Base-by-base conservation (phyloP, 2,888 invertebrate genomes). In the Apamea sordens region DNA sequence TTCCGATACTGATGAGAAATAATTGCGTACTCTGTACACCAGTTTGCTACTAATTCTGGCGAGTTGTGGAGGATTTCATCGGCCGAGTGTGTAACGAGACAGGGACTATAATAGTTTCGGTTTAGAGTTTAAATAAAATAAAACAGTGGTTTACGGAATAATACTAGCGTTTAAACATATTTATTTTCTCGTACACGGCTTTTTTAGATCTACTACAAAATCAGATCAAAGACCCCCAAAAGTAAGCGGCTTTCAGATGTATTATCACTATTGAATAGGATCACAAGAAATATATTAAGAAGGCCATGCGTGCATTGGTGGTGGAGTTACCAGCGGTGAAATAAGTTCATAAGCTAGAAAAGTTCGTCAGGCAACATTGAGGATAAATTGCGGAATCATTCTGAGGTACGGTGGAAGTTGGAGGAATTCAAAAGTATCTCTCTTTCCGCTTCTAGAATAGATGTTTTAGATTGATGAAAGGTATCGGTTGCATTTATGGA, bases 1-100 rank as follows among this genome's bases (percentile, higher is more conserved):
- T 85, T 83, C 76, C 83, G 61, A 88, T 87, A 79, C 78, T 79
- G 87, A 89, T 88, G 88, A 87, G 86, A 88, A 88, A 87, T 88
- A 82, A 89, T 89, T 85, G 65, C 75, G 79, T 65, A 71, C 72
- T 84, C 80, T 80, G 85, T 73, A 32, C 61, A 41, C 44, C 32
- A 68, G 81, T 84, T 82, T 47, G 65, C 28, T 61, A 88, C 64
- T 77, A 84, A 82, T 80, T 83, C 72, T 67, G 32, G 72, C 3
- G 73, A 76, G 65, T 74, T 71, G 61, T 64, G 71, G 71, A 64
- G 44, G 56, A 70, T 80, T 82, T 79, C 68, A 73, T 75, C 70
- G 65, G 67, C 44, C 71, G 67, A 79, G 80, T 87, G 61, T 87
- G 85, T 87, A 79, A 80, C 79, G 78, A 85, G 72, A 28, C 18